Evolutionary conservation across 2,888 invertebrate species (phyloP).

Genomic region (Clostera curtula): DNA sequence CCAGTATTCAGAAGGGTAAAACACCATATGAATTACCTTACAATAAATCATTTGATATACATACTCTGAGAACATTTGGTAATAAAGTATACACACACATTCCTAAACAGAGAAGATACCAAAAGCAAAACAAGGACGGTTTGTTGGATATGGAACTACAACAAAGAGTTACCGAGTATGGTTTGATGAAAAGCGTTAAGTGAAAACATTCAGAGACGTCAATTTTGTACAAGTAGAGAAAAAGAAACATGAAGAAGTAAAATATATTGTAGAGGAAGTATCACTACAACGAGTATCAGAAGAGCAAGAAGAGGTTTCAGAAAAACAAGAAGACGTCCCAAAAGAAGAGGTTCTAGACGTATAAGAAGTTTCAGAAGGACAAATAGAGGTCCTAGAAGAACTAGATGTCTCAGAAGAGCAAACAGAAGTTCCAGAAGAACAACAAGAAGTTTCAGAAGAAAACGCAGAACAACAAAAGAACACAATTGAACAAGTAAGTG

Average conservation of each 20-base stretch:
- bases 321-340: too few relatives aligned
- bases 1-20: not conserved
- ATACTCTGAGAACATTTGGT: not conserved
- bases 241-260: not conserved
- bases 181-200: not conserved
- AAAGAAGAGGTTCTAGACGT: too few relatives aligned
- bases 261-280: too few relatives aligned
- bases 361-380: too few relatives aligned
- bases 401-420: too few relatives aligned
- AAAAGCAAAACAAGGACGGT: slow-evolving; percentile 14
- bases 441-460: too few relatives aligned
- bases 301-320: too few relatives aligned
- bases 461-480: too few relatives aligned
- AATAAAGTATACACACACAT: not conserved
- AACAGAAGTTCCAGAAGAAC: too few relatives aligned
- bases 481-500: too few relatives aligned
- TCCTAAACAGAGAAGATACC: slow-evolving; percentile 11
- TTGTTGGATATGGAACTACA: slow-evolving; percentile 14
- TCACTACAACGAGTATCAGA: too few relatives aligned
- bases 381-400: too few relatives aligned
- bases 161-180: slow-evolving; percentile 1
- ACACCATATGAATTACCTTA: not conserved
- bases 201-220: not conserved
- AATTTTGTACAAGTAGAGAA: not conserved
- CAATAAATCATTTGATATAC: not conserved